Evolutionary conservation across 2,113 vertebrate species (phyloP).

Genomic region (Rafetus swinhoei): DNA sequence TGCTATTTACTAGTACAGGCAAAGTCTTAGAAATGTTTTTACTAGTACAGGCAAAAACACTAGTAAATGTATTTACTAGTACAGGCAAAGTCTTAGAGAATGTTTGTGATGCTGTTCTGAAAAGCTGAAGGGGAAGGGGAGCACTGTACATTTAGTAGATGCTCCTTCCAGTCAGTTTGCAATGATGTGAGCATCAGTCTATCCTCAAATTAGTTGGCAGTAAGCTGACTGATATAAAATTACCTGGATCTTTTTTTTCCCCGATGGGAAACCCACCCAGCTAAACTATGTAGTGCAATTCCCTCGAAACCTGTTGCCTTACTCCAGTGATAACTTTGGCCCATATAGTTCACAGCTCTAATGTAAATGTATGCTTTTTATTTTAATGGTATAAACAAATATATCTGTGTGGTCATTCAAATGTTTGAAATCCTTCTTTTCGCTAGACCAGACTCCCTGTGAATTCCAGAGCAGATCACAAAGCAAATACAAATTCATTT

Average conservation of each 20-base stretch:
- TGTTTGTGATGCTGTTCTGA: not conserved
- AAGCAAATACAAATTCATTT: conserved; percentile 8
- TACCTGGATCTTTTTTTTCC: not conserved
- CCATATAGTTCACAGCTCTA: not conserved
- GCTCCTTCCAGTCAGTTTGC: not conserved
- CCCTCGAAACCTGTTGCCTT: not conserved
- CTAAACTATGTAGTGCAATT: not conserved
- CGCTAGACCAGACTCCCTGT: not conserved
- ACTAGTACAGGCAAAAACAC: not conserved
- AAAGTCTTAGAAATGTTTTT: not conserved
- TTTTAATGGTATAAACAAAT: not conserved
- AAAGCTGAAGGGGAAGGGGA: not conserved
- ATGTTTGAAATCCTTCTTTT: not conserved
- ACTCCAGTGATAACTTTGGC: not conserved
- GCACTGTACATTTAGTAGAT: not conserved
- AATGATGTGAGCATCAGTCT: not conserved
- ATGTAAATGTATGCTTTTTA: not conserved
- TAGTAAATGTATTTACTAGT: conserved; percentile 15
- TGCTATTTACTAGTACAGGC: conserved; percentile 21
- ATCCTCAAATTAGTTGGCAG: not conserved
- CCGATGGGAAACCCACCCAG: not conserved
- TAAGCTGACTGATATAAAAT: not conserved
- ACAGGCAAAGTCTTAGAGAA: not conserved
- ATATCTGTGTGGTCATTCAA: not conserved
- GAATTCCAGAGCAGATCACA: not conserved